A percentile compares a stretch with the other conserved stretches of the same genome.
Evolutionary conservation across 2,113 vertebrate species (phyloP).

Genomic region (Coracopsis vasa): DNA sequence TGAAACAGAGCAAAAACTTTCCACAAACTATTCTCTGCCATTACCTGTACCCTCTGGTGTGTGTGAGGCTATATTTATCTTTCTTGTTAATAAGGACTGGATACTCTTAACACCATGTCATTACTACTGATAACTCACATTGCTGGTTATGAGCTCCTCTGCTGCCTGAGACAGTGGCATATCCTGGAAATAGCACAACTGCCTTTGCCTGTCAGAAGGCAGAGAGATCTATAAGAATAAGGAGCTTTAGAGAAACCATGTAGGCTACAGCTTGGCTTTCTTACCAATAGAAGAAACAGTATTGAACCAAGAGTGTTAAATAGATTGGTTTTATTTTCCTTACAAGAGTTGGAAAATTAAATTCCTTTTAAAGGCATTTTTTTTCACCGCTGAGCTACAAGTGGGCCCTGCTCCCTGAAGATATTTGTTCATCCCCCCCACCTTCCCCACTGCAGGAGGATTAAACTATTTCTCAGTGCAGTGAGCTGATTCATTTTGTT

Average conservation of each 20-base stretch:
- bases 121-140: not conserved
- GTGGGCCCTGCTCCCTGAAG: not conserved
- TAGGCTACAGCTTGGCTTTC: not conserved
- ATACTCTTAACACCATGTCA: rapidly evolving
- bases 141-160: not conserved
- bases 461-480: slow-evolving; percentile 64
- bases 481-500: slow-evolving; percentile 39
- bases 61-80: not conserved
- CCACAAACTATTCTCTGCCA: not conserved
- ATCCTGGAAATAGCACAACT: not conserved
- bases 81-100: too few relatives aligned
- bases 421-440: not conserved
- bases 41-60: not conserved
- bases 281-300: not conserved
- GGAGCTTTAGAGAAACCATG: not conserved
- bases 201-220: not conserved
- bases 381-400: not conserved
- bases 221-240: not conserved
- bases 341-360: not conserved
- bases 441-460: slow-evolving; percentile 19
- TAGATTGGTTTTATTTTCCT: not conserved
- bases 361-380: not conserved
- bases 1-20: not conserved
- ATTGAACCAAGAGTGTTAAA: not conserved
- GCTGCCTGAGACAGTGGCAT: not conserved